Percentiles rank a stretch among this genome's conserved stretches.
Conservation (phyloP, 2,797 vertebrate species). For the Crocodylus rhombifer region DNA sequence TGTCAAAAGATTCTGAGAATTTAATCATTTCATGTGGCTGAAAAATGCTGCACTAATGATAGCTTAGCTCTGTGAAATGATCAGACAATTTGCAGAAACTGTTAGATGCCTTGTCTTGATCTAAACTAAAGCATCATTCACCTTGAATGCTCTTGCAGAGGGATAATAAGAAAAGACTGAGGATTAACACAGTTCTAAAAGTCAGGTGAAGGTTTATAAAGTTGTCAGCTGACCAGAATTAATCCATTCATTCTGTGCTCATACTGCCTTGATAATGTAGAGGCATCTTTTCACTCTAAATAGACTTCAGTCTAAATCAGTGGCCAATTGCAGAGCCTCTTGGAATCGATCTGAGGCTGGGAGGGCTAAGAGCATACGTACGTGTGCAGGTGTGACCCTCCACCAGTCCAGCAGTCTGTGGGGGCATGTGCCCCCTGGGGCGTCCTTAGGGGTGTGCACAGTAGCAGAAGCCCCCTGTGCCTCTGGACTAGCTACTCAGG, state of each 20-base stretch:
- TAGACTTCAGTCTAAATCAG: neutral
- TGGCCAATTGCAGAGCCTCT: no score
- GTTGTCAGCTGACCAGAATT: slow-evolving; percentile 71
- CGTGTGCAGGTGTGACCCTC: no score
- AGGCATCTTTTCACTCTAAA: neutral
- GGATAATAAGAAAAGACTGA: slow-evolving; percentile 77
- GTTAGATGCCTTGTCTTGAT: slow-evolving; percentile 61
- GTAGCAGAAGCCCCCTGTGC: no score
- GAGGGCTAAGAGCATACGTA: no score
- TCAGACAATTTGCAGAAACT: slow-evolving; percentile 33
- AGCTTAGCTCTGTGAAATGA: neutral
- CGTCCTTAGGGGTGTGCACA: no score
- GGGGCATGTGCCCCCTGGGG: no score
- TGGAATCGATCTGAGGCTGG: no score
- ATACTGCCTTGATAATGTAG: slow-evolving; percentile 29
- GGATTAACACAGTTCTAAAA: slow-evolving; percentile 81
- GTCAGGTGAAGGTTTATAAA: slow-evolving; percentile 73
- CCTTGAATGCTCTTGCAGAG: slow-evolving; percentile 80
- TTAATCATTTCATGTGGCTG: neutral
- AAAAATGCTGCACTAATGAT: slow-evolving; percentile 2
- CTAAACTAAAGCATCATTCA: slow-evolving; percentile 70
- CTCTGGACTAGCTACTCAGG: no score
- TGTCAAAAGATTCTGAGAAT: neutral
- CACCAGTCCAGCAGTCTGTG: no score
- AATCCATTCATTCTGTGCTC: slow-evolving; percentile 60